These are phyloP conservation scores for Caenorhabditis virilis DNA, from an alignment of 2,888 invertebrate species.

Conservation along the genomic window DNA sequence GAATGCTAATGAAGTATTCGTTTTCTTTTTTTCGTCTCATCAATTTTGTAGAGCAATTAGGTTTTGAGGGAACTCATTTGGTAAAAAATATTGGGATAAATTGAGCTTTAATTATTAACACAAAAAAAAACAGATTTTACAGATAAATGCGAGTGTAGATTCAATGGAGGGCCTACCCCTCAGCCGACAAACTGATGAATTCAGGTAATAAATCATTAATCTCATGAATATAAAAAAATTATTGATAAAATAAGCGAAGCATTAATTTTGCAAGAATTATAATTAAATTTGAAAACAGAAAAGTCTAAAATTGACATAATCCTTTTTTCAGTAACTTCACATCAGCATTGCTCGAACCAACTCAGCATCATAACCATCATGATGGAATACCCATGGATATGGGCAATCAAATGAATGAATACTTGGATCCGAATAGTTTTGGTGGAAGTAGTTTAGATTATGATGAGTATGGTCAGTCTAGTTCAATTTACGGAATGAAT, in stretches of 20 bases:
- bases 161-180: conserved; percentile 26
- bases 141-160: conserved; percentile 35
- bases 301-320: too few species aligned
- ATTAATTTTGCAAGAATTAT: too few species aligned
- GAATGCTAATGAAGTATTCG: neutral
- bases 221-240: neutral
- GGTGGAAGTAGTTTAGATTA: conserved; percentile 15
- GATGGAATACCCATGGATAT: conserved; percentile 34
- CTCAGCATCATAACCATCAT: conserved; percentile 11
- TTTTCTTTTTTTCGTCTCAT: conserved; percentile 2
- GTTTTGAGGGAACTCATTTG: too few species aligned
- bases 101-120: too few species aligned
- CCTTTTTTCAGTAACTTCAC: conserved; percentile 1
- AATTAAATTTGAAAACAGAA: too few species aligned
- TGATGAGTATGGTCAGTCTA: conserved; percentile 12
- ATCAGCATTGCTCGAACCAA: conserved; percentile 19
- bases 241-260: too few species aligned
- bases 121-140: conserved; percentile 2
- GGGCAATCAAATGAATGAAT: conserved; percentile 25
- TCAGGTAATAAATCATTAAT: neutral
- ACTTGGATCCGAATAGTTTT: conserved; percentile 33
- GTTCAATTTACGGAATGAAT: conserved; percentile 2
- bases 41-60: too few species aligned
- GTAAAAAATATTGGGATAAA: too few species aligned
- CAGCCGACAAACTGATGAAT: conserved; percentile 3